Evolutionary conservation across 2,797 vertebrate genomes (phyloP), one percentile per base, ranked within the genome.

Genomic region (Chromis chromis): DNA sequence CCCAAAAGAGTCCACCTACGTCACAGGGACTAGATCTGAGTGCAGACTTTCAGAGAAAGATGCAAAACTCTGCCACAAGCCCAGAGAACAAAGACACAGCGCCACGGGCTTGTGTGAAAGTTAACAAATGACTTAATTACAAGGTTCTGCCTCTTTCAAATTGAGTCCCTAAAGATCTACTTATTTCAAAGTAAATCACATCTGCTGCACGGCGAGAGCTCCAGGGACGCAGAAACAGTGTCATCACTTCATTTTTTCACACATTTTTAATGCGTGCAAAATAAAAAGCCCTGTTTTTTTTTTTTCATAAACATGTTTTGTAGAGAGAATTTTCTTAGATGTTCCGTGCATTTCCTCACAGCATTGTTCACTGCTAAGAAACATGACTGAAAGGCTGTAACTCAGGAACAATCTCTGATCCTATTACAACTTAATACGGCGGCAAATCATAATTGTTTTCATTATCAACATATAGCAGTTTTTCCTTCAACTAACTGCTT

Each of bases 81-180:
- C 49, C 24, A 69, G 56, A 85, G 52, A 81, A 79, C 52, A 46
- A 79, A 83, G 68, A 52, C 48, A 27, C 1, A 56, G 58, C 0
- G 49, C 85, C 52, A 78, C 4, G 4, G 68, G 79, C 68, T 40
- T 11, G 42, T 28, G 76, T 63, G 68, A 81, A 81, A 75, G 78
- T 76, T 65, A 72, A 65, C 74, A 81, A 83, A 87, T 70, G 24
- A 75, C 79, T 88, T 87, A 70, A 90, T 90, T 88, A 90, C 14
- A 13, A 83, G 58, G 27, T 53, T 66, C 66, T 70, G 58, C 55
- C 68, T 76, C 66, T 78, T 87, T 79, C 62, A 88, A 81, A 87
- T 74, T 1, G 33, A 65, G 67, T 86, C 86, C 84, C 86, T 73
- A 6, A 86, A 89, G 88, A 88, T 68, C 70, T 31, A 64, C 65